A percentile compares a stretch with the other conserved stretches of the same genome.
Evolutionary conservation across 92 coral and sea anemone species (phyloP).

Genomic region (Zoanthus solanderi): DNA sequence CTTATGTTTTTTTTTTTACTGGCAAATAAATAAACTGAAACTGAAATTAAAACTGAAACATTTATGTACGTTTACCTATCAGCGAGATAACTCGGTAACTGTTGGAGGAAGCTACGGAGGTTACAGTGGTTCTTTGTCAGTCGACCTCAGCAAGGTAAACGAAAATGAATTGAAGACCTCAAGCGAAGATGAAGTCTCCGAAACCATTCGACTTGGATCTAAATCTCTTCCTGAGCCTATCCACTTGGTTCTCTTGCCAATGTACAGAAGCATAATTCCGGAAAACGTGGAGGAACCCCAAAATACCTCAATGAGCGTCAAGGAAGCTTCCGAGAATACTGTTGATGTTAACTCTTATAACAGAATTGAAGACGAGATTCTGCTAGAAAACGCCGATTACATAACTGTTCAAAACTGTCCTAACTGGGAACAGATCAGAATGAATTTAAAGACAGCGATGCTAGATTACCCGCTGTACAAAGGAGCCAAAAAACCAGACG

Average conservation of each 20-base stretch:
- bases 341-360: no score
- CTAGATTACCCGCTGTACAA: background rate
- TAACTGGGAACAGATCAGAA: background rate
- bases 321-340: no score
- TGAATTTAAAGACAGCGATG: background rate
- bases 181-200: background rate
- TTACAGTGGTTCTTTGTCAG: background rate
- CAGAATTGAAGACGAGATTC: no score
- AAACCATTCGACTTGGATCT: slow-evolving; percentile 10
- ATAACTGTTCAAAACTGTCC: background rate
- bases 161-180: background rate
- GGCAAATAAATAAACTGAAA: no score
- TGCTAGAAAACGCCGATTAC: background rate
- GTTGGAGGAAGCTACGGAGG: slow-evolving; percentile 6
- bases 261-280: background rate
- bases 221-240: background rate
- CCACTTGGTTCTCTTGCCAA: background rate
- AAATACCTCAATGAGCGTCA: no score
- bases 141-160: background rate
- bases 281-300: no score
- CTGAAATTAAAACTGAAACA: no score
- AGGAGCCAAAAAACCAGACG: background rate
- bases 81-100: background rate
- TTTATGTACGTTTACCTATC: background rate
- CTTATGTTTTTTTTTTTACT: no score